A percentile compares a stretch with the other conserved stretches of the same genome.
Conservation (phyloP, 1,140 invertebrate genomes). For the Meloidogyne floridensis region DNA sequence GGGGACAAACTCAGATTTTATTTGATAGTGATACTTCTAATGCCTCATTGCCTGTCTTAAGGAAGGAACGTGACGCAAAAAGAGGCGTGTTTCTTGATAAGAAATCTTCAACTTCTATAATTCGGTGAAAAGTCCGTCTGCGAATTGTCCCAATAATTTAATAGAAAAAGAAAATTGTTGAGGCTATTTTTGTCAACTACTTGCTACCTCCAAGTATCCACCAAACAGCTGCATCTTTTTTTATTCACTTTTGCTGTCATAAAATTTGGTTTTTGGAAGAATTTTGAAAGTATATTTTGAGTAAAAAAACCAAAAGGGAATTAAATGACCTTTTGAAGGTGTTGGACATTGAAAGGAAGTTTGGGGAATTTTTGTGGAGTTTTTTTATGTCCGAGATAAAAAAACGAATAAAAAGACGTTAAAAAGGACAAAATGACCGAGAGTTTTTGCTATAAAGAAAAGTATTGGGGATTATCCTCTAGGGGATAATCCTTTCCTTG, state of each 20-base stretch:
- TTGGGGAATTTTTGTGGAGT: background rate
- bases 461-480: slow-evolving; percentile 9
- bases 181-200: background rate
- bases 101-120: too few relatives aligned
- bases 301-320: background rate
- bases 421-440: background rate
- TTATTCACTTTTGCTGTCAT: background rate
- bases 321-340: background rate
- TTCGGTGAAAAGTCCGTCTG: too few relatives aligned
- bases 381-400: background rate
- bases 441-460: background rate
- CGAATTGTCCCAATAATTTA: background rate
- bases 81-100: too few relatives aligned
- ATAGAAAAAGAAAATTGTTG: background rate
- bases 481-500: background rate
- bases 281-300: background rate
- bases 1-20: too few relatives aligned
- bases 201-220: too few relatives aligned
- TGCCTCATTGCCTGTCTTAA: too few relatives aligned
- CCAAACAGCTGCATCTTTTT: background rate
- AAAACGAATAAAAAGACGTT: background rate
- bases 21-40: too few relatives aligned
- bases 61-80: too few relatives aligned
- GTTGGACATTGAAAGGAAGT: background rate
- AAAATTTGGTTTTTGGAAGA: background rate